Base-by-base conservation (phyloP, 2,113 vertebrate species). In the Notothenia rossii region DNA sequence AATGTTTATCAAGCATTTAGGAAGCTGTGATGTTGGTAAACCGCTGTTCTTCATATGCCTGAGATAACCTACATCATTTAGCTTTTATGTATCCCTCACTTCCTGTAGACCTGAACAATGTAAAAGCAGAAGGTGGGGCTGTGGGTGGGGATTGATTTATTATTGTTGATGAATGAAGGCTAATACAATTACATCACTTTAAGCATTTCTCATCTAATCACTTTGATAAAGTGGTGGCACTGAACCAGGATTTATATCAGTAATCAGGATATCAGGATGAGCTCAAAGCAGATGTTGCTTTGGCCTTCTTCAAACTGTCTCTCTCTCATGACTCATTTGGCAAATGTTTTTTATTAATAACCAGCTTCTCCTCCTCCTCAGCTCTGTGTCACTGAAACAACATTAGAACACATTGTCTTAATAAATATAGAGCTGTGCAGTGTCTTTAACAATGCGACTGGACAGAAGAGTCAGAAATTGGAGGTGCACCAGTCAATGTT, bases 381-480 rank as follows among this genome's bases (percentile, higher is more conserved):
- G 72, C 62, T 84, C 84, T 55, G 65, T 86, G 87, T 85, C 83
- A 80, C 86, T 80, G 81, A 78, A 84, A 83, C 36, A 71, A 83
- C 64, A 55, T 89, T 75, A 76, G 54, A 89, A 86, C 90, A 90
- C 87, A 78, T 83, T 88, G 86, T 82, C 79, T 82, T 86, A 70
- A 92, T 89, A 75, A 87, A 87, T 77, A 70, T 51, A 83, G 87
- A 83, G 45, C 93, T 93, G 91, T 65, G 74, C 77, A 90, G 56
- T 75, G 82, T 94, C 91, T 84, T 68, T 36, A 79, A 73, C 79
- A 75, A 89, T 84, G 74, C 79, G 66, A 75, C 60, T 48, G 81
- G 89, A 93, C 90, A 84, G 70, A 67, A 56, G 84, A 81, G 85
- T 91, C 88, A 93, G 90, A 87, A 74, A 63, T 48, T 83, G 81